Evolutionary conservation across 2,888 invertebrate species (phyloP).

Genomic region (Alviniconcha strummeri): DNA sequence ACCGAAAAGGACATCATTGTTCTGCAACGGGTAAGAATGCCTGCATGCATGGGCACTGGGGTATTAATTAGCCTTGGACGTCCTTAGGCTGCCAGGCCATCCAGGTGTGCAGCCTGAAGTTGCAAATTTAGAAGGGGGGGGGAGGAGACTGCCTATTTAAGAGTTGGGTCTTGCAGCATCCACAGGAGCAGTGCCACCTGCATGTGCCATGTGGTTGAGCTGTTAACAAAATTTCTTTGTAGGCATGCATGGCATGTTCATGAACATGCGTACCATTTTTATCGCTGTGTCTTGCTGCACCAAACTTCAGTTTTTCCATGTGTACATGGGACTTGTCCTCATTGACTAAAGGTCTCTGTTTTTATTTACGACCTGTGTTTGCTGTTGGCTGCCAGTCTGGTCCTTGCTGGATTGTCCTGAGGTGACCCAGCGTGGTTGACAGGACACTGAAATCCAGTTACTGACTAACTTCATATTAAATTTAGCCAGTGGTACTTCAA

Average conservation of each 20-base stretch:
- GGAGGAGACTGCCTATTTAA: not conserved
- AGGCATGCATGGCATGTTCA: not conserved
- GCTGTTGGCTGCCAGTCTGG: too few relatives aligned
- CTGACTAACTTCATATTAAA: too few relatives aligned
- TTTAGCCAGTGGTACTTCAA: too few relatives aligned
- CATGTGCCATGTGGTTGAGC: not conserved
- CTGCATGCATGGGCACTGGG: not conserved
- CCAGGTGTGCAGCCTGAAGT: not conserved
- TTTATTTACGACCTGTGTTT: too few relatives aligned
- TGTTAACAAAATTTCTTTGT: not conserved
- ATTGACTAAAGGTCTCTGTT: too few relatives aligned
- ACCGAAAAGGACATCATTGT: slow-evolving; percentile 93
- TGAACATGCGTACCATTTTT: too few relatives aligned
- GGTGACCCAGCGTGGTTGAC: too few relatives aligned
- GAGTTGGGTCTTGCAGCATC: not conserved
- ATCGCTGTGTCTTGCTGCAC: too few relatives aligned
- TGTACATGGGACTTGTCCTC: too few relatives aligned
- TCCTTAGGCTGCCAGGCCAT: not conserved
- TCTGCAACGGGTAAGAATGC: slow-evolving; percentile 85
- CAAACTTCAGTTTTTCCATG: too few relatives aligned
- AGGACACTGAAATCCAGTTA: too few relatives aligned
- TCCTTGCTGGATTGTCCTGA: too few relatives aligned
- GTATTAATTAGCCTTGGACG: not conserved
- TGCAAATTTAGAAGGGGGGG: not conserved
- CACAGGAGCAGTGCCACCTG: not conserved